These are phyloP conservation scores for Epirrhoe tristata DNA, from an alignment of 2,888 invertebrate genomes.

Conservation along the genomic window DNA sequence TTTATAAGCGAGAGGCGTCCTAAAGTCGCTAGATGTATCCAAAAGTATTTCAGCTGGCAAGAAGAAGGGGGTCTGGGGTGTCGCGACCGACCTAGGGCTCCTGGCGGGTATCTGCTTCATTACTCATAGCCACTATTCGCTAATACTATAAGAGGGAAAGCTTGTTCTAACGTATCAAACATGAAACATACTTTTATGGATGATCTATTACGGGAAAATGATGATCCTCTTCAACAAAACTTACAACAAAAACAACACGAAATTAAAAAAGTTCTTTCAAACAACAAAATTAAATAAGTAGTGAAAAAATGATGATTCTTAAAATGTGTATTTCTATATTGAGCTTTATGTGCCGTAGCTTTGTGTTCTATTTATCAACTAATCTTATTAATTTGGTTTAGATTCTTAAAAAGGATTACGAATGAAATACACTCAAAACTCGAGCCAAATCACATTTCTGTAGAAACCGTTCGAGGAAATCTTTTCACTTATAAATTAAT, in stretches of 20 bases:
- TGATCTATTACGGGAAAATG: not conserved
- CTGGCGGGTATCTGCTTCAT: constrained; percentile 37
- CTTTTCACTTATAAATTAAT: constrained; percentile 31
- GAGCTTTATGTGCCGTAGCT: no score
- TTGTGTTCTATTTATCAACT: no score
- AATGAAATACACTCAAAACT: not conserved
- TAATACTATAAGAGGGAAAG: constrained; percentile 18
- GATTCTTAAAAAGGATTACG: not conserved
- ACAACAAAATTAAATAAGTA: no score
- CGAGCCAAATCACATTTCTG: not conserved
- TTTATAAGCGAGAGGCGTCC: no score
- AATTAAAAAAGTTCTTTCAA: no score
- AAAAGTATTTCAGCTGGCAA: constrained; percentile 8
- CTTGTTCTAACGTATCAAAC: constrained; percentile 10
- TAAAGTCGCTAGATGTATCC: constrained; percentile 1
- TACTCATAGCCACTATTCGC: constrained; percentile 32
- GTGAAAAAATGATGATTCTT: no score
- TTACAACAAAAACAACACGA: no score
- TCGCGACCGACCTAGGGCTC: constrained; percentile 36
- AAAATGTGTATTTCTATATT: no score
- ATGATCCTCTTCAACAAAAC: not conserved
- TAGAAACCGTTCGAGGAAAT: constrained; percentile 10
- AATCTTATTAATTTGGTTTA: no score
- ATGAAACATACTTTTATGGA: not conserved
- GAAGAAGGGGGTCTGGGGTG: constrained; percentile 25